Base-by-base conservation (phyloP, 2,113 vertebrate genomes). In the Monopterus albus region DNA sequence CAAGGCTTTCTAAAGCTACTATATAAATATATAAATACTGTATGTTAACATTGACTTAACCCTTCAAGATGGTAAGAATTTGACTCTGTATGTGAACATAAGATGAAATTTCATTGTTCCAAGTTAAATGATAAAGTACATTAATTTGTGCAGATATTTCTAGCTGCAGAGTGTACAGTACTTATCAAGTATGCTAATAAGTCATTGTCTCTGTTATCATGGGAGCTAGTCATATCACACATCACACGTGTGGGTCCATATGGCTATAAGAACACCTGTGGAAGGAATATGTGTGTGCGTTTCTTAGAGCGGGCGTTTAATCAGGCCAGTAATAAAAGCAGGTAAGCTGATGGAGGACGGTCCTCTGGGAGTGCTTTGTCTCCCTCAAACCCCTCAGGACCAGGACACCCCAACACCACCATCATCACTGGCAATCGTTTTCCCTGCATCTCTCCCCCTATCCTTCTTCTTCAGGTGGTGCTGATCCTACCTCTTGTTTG, bases 331-430 rank as follows among this genome's bases (percentile, higher is more conserved):
- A 72, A 88, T 87, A 80, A 86, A 82, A 79, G 60, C 79, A 85
- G 75, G 70, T 49, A 49, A 49, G 76, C 74, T 81, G 86, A 87
- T 82, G 85, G 81, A 79, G 76, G 52, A 69, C 3, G 12, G 43
- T 79, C 88, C 81, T 55, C 43, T 66, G 88, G 84, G 90, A 87
- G 50, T 1, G 88, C 84, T 87, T 87, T 86, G 87, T 89, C 81
- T 85, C 75, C 62, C 72, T 76, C 21, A 79, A 77, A 65, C 35
- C 88, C 65, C 69, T 67, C 14, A 52, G 72, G 68, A 84, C 70
- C 31, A 36, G 65, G 62, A 66, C 69, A 52, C 51, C 49, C 15
- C 67, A 40, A 55, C 58, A 66, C 15, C 56, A 39, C 29, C 29
- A 49, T 65, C 20, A 14, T 49, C 26, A 11, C 23, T 46, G 13